Evolutionary conservation across 2,888 invertebrate species (phyloP).

Genomic region (Hypsopygia costalis): DNA sequence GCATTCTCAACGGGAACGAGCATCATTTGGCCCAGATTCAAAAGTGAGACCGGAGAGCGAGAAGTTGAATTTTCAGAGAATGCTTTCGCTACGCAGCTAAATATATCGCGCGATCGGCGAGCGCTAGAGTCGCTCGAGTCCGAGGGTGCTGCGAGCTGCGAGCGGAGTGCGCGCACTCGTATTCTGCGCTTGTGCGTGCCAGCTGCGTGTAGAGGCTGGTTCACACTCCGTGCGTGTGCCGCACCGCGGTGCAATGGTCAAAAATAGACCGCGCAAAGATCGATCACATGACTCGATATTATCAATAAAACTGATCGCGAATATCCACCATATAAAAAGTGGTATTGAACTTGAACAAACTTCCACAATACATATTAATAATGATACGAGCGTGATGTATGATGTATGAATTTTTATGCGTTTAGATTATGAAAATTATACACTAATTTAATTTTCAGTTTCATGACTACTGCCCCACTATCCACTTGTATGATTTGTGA

Average conservation of each 20-base stretch:
- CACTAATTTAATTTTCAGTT: no score
- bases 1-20: conserved; percentile 73
- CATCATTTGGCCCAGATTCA: conserved; percentile 79
- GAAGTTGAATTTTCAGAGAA: conserved; percentile 73
- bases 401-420: no score
- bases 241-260: conserved; percentile 31
- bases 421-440: no score
- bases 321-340: conserved; percentile 21
- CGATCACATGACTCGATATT: conserved; percentile 28
- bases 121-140: conserved; percentile 24
- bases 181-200: conserved; percentile 7
- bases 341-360: conserved; percentile 30
- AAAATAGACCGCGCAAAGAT: conserved; percentile 51
- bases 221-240: conserved; percentile 11
- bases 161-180: conserved; percentile 12
- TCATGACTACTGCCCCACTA: no score
- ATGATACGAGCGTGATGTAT: no score
- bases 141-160: conserved; percentile 18
- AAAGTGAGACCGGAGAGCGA: conserved; percentile 73
- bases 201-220: conserved; percentile 8
- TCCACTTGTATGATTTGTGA: background rate
- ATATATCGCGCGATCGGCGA: conserved; percentile 48
- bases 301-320: conserved; percentile 15
- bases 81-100: conserved; percentile 71
- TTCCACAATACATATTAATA: background rate